These are phyloP conservation scores for Apamea anceps DNA, from an alignment of 2,888 invertebrate species.

Conservation along the genomic window DNA sequence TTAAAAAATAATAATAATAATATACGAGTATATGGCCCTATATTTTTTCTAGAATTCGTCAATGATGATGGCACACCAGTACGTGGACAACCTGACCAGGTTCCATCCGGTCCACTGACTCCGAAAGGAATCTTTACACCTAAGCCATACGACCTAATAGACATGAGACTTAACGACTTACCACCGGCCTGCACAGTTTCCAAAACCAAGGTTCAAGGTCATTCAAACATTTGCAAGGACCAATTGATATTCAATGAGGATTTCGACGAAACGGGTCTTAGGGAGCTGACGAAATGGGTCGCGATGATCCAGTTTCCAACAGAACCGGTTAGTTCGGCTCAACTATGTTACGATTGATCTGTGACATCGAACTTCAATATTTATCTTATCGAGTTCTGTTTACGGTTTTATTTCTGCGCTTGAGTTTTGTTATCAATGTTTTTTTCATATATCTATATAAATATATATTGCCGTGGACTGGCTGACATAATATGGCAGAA, in stretches of 20 bases:
- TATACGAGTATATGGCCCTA: too few relatives aligned
- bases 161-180: background rate
- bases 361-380: too few relatives aligned
- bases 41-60: constrained; percentile 72
- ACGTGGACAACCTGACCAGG: background rate
- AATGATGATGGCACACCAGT: constrained; percentile 67
- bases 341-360: too few relatives aligned
- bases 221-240: constrained; percentile 74
- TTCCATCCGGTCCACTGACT: background rate
- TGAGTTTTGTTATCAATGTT: constrained; percentile 35
- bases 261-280: constrained; percentile 8
- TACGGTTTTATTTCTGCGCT: too few relatives aligned
- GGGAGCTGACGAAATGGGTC: constrained; percentile 68
- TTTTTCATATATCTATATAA: too few relatives aligned
- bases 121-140: background rate
- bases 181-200: constrained; percentile 3
- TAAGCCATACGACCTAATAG: rapidly evolving
- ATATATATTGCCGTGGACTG: constrained; percentile 54
- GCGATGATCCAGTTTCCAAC: too few relatives aligned
- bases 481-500: too few relatives aligned
- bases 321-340: too few relatives aligned
- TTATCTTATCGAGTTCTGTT: too few relatives aligned
- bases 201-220: constrained; percentile 37
- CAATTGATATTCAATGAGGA: constrained; percentile 68
- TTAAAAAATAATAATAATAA: too few relatives aligned